phyloP scores from a whole-genome alignment of 64 coral and sea anemone species.

The Catalaphyllia jardinei region DNA sequence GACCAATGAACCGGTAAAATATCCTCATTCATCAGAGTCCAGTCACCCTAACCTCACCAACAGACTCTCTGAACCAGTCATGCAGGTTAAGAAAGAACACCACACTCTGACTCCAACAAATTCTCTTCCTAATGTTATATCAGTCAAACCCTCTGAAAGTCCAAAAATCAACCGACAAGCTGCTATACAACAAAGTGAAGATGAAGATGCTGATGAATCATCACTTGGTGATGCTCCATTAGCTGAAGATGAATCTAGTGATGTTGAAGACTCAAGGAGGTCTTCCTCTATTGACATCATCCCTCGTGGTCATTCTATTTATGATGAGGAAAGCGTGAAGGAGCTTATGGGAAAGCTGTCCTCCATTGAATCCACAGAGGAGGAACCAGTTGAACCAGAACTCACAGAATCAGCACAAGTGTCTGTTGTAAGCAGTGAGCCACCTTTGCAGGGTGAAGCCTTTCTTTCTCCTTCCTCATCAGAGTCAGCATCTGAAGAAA shows the following conservation, averaged over 20 bases:
- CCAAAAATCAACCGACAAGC: conserved; percentile 33
- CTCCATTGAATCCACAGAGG: conserved; percentile 24
- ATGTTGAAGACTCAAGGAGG: conserved; percentile 45
- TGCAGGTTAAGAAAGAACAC: conserved; percentile 11
- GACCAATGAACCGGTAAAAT: neutral
- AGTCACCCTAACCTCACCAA: conserved; percentile 8
- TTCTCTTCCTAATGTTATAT: conserved; percentile 29
- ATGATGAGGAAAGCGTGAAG: conserved; percentile 12
- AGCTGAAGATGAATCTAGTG: conserved; percentile 63
- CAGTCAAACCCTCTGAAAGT: conserved; percentile 10
- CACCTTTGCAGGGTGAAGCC: conserved; percentile 1
- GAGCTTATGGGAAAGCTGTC: conserved; percentile 30
- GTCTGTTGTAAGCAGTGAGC: neutral
- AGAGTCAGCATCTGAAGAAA: conserved; percentile 24
- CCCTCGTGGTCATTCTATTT: conserved; percentile 3
- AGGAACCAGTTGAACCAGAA: neutral
- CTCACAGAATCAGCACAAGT: neutral
- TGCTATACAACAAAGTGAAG: conserved; percentile 9
- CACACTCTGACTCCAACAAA: neutral
- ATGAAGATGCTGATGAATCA: conserved; percentile 9
- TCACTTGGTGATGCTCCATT: conserved; percentile 29
- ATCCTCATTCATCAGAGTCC: neutral
- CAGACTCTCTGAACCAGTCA: conserved; percentile 41
- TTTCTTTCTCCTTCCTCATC: conserved; percentile 1
- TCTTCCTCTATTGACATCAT: conserved; percentile 27